Evolutionary conservation across 2,888 invertebrate genomes (phyloP).

Genomic region (Ormyrus rosae): DNA sequence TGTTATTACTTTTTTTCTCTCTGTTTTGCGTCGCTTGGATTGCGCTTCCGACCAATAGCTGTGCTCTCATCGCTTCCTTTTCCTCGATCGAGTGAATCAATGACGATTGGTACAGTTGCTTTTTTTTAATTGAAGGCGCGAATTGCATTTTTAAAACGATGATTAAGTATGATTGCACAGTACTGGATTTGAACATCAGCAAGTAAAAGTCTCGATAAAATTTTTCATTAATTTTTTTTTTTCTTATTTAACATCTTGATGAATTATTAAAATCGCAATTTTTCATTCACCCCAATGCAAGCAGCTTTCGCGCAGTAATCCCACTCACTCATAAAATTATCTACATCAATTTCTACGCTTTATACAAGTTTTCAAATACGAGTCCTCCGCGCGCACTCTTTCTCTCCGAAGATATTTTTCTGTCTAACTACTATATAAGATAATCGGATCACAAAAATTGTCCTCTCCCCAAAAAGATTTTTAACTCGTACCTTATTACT

Average conservation of each 20-base stretch:
- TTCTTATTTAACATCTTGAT: neutral
- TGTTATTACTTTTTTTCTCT: neutral
- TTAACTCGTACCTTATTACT: slow-evolving; percentile 34
- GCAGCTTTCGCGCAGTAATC: slow-evolving; percentile 8
- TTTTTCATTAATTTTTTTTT: neutral
- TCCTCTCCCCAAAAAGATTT: slow-evolving; percentile 28
- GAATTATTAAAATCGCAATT: slow-evolving; percentile 37
- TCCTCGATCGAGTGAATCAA: neutral
- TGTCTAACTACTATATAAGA: slow-evolving; percentile 52
- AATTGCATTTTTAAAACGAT: neutral
- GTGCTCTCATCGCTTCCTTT: slow-evolving; percentile 1
- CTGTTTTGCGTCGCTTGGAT: neutral
- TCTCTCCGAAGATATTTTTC: slow-evolving; percentile 45
- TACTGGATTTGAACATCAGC: neutral
- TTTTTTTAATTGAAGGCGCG: too few relatives aligned
- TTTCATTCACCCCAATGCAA: neutral
- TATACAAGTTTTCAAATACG: slow-evolving; percentile 60
- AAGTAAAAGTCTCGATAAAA: slow-evolving; percentile 31
- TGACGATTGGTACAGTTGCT: too few relatives aligned
- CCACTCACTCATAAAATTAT: slow-evolving; percentile 61
- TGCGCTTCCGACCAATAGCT: neutral
- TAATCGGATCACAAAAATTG: slow-evolving; percentile 53
- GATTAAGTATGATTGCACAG: slow-evolving; percentile 2
- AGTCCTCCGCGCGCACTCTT: slow-evolving; percentile 18
- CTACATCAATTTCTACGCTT: slow-evolving; percentile 70